These are phyloP conservation scores for Anabacerthia variegaticeps DNA, from an alignment of 2,797 vertebrate species.

Conservation along the genomic window DNA sequence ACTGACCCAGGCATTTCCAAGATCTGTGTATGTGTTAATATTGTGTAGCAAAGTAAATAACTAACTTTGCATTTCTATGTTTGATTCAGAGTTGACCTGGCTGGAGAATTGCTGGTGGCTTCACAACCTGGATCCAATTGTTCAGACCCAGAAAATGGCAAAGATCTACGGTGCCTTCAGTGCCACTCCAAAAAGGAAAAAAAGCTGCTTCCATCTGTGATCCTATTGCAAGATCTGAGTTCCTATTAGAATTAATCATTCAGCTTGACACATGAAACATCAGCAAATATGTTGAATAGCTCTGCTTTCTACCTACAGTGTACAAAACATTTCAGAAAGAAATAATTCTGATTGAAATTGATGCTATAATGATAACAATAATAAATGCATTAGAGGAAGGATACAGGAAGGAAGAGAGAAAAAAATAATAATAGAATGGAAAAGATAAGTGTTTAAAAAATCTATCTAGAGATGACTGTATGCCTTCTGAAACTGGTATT, in stretches of 20 bases:
- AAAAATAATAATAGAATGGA: neutral
- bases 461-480: neutral
- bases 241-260: neutral
- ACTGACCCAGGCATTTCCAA: neutral
- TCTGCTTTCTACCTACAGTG: neutral
- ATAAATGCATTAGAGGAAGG: neutral
- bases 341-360: neutral
- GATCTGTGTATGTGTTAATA: neutral
- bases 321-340: neutral
- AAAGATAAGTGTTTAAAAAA: neutral
- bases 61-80: neutral
- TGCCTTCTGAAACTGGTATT: neutral
- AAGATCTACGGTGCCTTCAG: accelerated
- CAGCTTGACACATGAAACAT: neutral
- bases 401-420: neutral
- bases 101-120: neutral
- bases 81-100: neutral
- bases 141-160: neutral
- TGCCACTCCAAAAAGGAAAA: neutral
- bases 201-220: neutral
- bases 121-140: neutral
- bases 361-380: neutral
- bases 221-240: neutral
- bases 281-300: neutral
- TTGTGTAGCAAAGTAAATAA: neutral